A percentile compares a stretch with the other conserved stretches of the same genome.
Conservation (phyloP, 1,140 invertebrate species). For the Drosophila lini region DNA sequence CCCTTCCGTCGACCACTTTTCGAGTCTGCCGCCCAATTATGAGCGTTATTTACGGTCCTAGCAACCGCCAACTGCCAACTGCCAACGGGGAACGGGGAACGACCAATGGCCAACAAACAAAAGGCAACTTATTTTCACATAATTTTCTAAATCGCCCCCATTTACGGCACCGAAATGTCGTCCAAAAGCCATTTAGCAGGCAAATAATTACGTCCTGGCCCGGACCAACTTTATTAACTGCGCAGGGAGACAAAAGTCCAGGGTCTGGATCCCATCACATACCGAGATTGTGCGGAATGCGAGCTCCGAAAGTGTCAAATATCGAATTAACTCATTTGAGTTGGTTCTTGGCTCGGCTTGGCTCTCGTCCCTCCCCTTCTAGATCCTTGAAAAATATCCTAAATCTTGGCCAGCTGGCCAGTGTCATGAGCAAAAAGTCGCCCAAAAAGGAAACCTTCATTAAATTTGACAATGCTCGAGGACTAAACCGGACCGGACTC, state of each 20-base stretch:
- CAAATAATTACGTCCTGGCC: conserved; percentile 71
- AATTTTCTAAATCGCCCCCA: conserved; percentile 72
- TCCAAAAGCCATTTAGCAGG: conserved; percentile 75
- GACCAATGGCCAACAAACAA: conserved; percentile 50
- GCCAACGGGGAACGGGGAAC: conserved; percentile 30
- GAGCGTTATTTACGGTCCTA: conserved; percentile 62
- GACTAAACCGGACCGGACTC: conserved; percentile 33
- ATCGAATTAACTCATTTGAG: conserved; percentile 81
- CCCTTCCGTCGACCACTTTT: conserved; percentile 20
- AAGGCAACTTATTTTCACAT: conserved; percentile 78
- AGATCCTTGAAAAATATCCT: conserved; percentile 43
- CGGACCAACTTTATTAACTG: conserved; percentile 78
- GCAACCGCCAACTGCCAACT: conserved; percentile 43
- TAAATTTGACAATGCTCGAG: conserved; percentile 77
- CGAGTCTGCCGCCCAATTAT: conserved; percentile 62
- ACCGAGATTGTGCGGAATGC: conserved; percentile 57
- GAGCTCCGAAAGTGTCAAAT: conserved; percentile 77
- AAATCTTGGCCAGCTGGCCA: conserved; percentile 75
- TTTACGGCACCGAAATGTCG: conserved; percentile 69
- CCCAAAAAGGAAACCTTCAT: conserved; percentile 74
- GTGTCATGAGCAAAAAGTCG: conserved; percentile 65
- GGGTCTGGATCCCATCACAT: conserved; percentile 32
- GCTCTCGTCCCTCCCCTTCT: conserved; percentile 1
- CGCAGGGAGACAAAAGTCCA: conserved; percentile 41
- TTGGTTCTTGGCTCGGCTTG: conserved; percentile 20